These are phyloP conservation scores for Nymphalis urticae DNA, from an alignment of 2,888 invertebrate genomes.

Conservation along the genomic window DNA sequence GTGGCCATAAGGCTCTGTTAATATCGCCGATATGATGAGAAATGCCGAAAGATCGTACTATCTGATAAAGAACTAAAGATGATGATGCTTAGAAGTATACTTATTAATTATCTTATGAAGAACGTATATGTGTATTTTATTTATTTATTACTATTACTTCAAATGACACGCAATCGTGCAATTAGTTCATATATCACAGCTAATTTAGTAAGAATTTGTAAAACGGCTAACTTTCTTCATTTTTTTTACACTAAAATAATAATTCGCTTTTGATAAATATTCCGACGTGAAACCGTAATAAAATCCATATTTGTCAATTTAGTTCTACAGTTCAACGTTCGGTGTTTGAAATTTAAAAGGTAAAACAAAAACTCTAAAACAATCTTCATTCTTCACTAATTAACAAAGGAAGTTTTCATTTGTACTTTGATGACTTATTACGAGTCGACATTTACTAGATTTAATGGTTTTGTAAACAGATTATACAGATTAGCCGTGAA, in stretches of 20 bases:
- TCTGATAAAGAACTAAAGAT: no score
- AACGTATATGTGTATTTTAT: background rate
- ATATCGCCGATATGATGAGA: no score
- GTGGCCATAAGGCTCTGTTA: no score
- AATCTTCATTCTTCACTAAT: background rate
- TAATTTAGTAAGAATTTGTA: background rate
- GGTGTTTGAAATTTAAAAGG: background rate
- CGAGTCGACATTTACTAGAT: slow-evolving; percentile 1
- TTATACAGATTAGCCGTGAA: slow-evolving; percentile 18
- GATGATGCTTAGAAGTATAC: no score
- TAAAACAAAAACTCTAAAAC: background rate
- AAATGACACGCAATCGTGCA: slow-evolving; percentile 24
- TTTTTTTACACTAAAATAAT: background rate
- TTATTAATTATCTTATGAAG: no score
- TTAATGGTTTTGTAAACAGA: slow-evolving; percentile 23
- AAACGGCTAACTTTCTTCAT: slow-evolving; percentile 5
- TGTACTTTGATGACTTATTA: slow-evolving; percentile 10
- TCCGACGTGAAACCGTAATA: no score
- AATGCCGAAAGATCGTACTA: no score
- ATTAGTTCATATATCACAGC: slow-evolving; percentile 18
- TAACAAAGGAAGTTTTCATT: slow-evolving; percentile 26
- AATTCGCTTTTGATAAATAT: background rate
- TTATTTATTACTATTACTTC: background rate
- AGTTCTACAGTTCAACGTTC: no score
- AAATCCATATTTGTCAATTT: no score